Evolutionary conservation across 2,797 vertebrate genomes (phyloP), one percentile per base, ranked within the genome.

Genomic region (Betta splendens): DNA sequence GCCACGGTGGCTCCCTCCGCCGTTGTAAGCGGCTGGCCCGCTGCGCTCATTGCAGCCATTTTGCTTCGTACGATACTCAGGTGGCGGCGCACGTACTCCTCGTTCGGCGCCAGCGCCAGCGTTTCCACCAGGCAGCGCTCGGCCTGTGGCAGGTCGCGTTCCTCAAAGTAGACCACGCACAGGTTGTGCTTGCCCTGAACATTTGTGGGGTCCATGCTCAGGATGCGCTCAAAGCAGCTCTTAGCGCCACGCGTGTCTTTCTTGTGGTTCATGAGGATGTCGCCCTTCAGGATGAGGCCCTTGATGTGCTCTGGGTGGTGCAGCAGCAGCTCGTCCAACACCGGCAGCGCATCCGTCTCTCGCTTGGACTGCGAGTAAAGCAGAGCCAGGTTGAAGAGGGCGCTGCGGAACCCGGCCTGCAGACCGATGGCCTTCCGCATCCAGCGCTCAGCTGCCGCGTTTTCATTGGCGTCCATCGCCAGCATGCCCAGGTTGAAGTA

Each of bases 401-500:
- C 98, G 47, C 96, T 98, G 78, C 98, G 92, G 87, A 99, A 99
- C 50, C 95, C 94, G 0, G 92, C 84, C 55, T 98, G 96, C 57
- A 99, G 69, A 2, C 82, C 81, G 56, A 99, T 96, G 77, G 98
- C 97, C 85, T 95, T 93, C 38, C 93, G 95, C 96, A 99, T 98
- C 97, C 98, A 99, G 3, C 83, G 88, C 84, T 99, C 98, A 0
- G 97, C 96, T 42, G 94, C 95, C 0, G 13, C 63, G 20, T 97
- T 94, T 65, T 96, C 94, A 45, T 94, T 93, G 49, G 95, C 95
- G 44, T 99, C 98, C 97, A 99, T 99, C 42, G 96, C 96, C 55
- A 99, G 89, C 98, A 99, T 99, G 50, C 98, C 98, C 26, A 99
- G 92, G 84, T 99, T 99, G 86, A 99, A 99, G 85, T 98, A 99